Conservation (phyloP, 2,888 invertebrate species). For the Dicyrtoma fusca region DNA sequence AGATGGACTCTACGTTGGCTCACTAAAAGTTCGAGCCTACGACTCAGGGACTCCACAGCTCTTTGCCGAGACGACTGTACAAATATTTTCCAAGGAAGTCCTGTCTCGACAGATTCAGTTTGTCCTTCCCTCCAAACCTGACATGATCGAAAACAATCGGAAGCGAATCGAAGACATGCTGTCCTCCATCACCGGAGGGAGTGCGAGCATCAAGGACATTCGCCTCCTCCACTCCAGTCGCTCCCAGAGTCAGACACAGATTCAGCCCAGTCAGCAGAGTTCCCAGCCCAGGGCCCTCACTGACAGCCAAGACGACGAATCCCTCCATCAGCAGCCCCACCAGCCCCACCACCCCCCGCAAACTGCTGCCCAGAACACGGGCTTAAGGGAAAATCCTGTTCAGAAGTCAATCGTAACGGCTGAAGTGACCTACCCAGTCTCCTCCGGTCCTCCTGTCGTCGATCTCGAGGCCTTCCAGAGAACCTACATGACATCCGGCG, state of each 20-base stretch:
- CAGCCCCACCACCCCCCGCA: background rate
- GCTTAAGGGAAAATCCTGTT: no score
- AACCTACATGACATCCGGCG: constrained; percentile 37
- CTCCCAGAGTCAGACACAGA: constrained; percentile 12
- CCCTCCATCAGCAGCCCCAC: background rate
- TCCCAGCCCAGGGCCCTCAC: constrained; percentile 16
- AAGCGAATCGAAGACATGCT: constrained; percentile 74
- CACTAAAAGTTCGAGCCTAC: constrained; percentile 47
- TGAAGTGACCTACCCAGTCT: constrained; percentile 52
- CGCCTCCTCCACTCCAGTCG: constrained; percentile 36
- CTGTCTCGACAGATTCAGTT: constrained; percentile 77
- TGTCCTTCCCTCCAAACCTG: constrained; percentile 67
- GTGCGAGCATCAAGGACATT: constrained; percentile 62
- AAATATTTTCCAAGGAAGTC: constrained; percentile 77
- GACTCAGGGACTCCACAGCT: constrained; percentile 72
- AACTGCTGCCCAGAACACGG: constrained; percentile 24
- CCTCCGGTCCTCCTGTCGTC: constrained; percentile 45
- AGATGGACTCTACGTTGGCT: constrained; percentile 52
- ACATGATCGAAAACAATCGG: constrained; percentile 73
- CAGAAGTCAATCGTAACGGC: constrained; percentile 53
- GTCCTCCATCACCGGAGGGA: constrained; percentile 77
- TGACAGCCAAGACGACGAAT: background rate
- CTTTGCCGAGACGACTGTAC: constrained; percentile 72
- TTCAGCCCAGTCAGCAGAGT: constrained; percentile 18
- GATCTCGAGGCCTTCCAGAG: constrained; percentile 50